A percentile compares a stretch with the other conserved stretches of the same genome.
Evolutionary conservation across 1,140 invertebrate species (phyloP).

Genomic region (Dreissena polymorpha): DNA sequence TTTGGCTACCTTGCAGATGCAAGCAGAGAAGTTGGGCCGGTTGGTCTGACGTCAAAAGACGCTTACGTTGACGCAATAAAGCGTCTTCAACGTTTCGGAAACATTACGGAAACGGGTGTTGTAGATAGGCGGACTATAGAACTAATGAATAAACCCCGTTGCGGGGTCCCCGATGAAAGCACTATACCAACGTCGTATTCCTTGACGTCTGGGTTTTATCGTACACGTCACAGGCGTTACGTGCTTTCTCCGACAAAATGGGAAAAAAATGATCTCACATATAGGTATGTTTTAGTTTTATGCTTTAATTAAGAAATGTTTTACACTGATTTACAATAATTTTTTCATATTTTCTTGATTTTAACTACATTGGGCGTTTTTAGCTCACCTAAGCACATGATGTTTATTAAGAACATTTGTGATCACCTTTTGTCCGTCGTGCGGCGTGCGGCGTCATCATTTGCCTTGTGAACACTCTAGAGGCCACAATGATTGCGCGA

Average conservation of each 20-base stretch:
- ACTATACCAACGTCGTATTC: not conserved
- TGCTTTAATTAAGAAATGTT: no score
- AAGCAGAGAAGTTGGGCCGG: slow-evolving; percentile 85
- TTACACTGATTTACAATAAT: no score
- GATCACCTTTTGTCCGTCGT: no score
- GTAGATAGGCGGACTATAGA: slow-evolving; percentile 88
- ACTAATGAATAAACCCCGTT: slow-evolving; percentile 89
- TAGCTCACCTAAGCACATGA: no score
- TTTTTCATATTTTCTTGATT: no score
- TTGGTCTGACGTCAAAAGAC: slow-evolving; percentile 89
- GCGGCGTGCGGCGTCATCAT: no score
- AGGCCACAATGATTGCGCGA: no score
- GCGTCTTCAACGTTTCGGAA: slow-evolving; percentile 89
- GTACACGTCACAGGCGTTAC: slow-evolving; percentile 85
- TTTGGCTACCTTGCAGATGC: slow-evolving; percentile 93
- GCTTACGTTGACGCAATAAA: slow-evolving; percentile 91
- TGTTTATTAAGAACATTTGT: no score
- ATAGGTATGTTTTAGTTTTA: slow-evolving; percentile 87
- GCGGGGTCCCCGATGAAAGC: slow-evolving; percentile 88
- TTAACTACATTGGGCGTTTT: no score
- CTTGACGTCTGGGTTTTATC: not conserved
- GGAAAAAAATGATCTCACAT: slow-evolving; percentile 92
- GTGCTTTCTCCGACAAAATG: slow-evolving; percentile 93
- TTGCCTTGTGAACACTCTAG: no score
- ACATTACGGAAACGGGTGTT: slow-evolving; percentile 90